Evolutionary conservation across 2,797 vertebrate species (phyloP).

Genomic region (Eulemur albifrons): DNA sequence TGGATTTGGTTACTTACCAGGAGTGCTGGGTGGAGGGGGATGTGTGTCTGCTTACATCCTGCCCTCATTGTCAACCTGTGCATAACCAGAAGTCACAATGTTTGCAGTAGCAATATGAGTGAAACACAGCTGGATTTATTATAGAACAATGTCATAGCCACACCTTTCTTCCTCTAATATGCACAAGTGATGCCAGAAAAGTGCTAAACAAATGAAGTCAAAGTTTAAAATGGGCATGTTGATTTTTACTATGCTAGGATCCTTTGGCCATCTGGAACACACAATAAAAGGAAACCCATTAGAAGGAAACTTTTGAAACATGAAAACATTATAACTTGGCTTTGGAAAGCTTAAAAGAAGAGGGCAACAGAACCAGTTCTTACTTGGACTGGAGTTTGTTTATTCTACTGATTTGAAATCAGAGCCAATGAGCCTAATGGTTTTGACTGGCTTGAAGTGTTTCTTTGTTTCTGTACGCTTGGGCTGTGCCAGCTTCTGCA

Average conservation of each 20-base stretch:
- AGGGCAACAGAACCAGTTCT: conserved; percentile 51
- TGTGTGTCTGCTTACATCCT: not conserved
- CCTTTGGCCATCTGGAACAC: conserved; percentile 58
- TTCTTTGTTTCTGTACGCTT: conserved; percentile 36
- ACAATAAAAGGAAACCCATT: conserved; percentile 70
- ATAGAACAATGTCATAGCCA: conserved; percentile 9
- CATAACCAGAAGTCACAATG: not conserved
- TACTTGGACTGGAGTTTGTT: conserved; percentile 58
- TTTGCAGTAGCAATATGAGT: conserved; percentile 24
- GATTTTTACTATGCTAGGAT: conserved; percentile 45
- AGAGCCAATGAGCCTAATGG: conserved; percentile 41
- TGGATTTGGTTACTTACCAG: not conserved
- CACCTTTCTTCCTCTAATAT: not conserved
- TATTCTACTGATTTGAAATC: conserved; percentile 55
- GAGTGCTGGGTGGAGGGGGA: not conserved
- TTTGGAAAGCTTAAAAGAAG: conserved; percentile 48
- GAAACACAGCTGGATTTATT: conserved; percentile 36
- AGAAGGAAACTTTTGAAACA: conserved; percentile 38
- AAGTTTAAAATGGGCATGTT: conserved; percentile 42
- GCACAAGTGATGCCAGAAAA: not conserved
- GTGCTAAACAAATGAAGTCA: conserved; percentile 20
- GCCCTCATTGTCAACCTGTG: not conserved
- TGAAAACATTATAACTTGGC: conserved; percentile 44
- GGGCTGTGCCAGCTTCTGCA: not conserved
- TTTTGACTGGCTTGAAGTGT: conserved; percentile 18